A percentile compares a stretch with the other conserved stretches of the same genome.
These are phyloP conservation scores for Caretta caretta DNA, from an alignment of 2,113 vertebrate species.

Conservation along the genomic window DNA sequence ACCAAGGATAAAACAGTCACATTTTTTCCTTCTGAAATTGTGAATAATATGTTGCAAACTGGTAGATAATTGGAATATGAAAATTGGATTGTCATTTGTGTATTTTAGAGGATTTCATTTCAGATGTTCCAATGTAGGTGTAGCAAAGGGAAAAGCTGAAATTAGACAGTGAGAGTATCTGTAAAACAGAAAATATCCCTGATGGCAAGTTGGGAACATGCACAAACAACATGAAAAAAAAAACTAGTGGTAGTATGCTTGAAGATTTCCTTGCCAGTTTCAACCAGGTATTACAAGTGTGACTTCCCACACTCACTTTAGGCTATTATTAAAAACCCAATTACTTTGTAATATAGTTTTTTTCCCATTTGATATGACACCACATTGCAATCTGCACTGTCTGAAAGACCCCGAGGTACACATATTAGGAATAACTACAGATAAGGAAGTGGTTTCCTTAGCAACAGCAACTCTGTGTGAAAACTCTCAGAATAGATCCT, in stretches of 20 bases:
- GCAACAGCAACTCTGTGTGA: conserved; percentile 43
- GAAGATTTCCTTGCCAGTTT: background rate
- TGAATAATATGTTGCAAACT: background rate
- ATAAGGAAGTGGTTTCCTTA: conserved; percentile 52
- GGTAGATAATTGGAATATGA: background rate
- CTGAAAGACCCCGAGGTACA: background rate
- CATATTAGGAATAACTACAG: background rate
- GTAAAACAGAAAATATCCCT: background rate
- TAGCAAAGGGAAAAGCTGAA: background rate
- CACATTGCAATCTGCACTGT: background rate
- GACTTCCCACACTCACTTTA: background rate
- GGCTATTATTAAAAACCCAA: background rate
- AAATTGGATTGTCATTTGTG: background rate
- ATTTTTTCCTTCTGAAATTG: background rate
- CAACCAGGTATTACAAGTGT: background rate
- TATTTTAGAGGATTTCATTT: background rate
- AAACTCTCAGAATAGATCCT: conserved; percentile 21
- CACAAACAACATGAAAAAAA: background rate
- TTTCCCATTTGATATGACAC: background rate
- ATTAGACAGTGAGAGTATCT: background rate
- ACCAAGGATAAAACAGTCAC: background rate
- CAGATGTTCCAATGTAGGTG: background rate
- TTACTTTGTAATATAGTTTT: background rate
- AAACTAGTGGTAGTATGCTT: background rate
- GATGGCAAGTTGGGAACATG: background rate